Base-by-base conservation (phyloP, 2,888 invertebrate species). In the Chymomyza procnemis region DNA sequence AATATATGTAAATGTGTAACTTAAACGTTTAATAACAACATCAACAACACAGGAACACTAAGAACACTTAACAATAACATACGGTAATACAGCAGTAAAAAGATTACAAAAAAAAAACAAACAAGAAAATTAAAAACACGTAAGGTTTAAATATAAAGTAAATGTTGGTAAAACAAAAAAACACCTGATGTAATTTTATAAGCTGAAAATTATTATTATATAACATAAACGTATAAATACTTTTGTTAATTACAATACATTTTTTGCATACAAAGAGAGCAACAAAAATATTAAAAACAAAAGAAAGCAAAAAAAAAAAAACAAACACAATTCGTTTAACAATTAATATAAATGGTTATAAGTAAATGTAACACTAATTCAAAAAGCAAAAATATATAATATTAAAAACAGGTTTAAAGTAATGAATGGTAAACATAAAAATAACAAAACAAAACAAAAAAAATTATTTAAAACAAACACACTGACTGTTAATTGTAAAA, bases 401-500 rank as follows among this genome's bases (percentile, higher is more conserved):
- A 77, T 71, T 74, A 72, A 73, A 76, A 73, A 67, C 75, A 76
- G 78, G 77, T 77, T 85, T 79, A 85, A 85, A 80, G 79, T 76
- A 85, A 84, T 74, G 71, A 67, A 72, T 77, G 73, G 62, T 48
- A 62, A 62, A 79, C 71, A 60, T 66, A 77, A 68, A 77, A 76
- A 77, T 61, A 63, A 66, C 41, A 61, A 61, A 64, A 41, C 56
- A 73, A 74, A 64, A 64, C 21, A 54, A 66, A 66, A 76, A 75
- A 72, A 73, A 75, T n/a, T 65, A 70, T 75, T 73, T 68, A 78
- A 72, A 69, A 85, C 76, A 80, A 84, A 88, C 84, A 88, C 89
- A 90, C 90, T 90, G 90, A 90, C 90, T 90, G 90, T 90, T 90
- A 90, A 90, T 90, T 90, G 90, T 90, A 90, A 90, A 90, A 90